phyloP scores from a whole-genome alignment of 2,113 vertebrate genomes.

The Toxostoma redivivum region DNA sequence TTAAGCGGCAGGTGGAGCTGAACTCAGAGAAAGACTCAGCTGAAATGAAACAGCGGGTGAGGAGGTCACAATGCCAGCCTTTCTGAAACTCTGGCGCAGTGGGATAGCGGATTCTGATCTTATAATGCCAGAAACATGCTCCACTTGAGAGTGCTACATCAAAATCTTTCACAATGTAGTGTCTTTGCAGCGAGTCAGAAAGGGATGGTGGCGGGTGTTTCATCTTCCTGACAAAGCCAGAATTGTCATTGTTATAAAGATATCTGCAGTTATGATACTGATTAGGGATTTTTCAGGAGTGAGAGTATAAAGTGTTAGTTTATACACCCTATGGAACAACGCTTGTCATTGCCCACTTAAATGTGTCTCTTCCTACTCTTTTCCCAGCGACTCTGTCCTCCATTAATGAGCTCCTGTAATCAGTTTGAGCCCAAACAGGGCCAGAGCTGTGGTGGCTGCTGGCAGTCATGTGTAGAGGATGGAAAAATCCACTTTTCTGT shows the following conservation, averaged over 20 bases:
- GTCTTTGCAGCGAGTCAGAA: slow-evolving; percentile 56
- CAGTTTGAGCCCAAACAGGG: slow-evolving; percentile 2
- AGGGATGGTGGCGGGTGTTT: slow-evolving; percentile 19
- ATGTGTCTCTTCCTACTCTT: slow-evolving; percentile 20
- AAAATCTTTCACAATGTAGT: slow-evolving; percentile 44
- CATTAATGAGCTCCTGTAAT: slow-evolving; percentile 29
- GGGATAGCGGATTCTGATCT: slow-evolving; percentile 62
- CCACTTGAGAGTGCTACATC: slow-evolving; percentile 55
- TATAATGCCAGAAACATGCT: slow-evolving; percentile 59
- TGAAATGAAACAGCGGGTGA: slow-evolving; percentile 94
- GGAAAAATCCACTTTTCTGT: neutral
- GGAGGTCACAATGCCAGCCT: slow-evolving; percentile 51
- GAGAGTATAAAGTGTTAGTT: slow-evolving; percentile 54
- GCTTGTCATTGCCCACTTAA: neutral
- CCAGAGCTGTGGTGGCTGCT: neutral
- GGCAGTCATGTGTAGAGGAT: neutral
- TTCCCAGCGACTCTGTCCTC: neutral
- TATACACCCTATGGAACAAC: neutral
- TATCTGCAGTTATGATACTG: neutral
- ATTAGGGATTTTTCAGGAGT: slow-evolving; percentile 45
- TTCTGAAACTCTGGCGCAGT: slow-evolving; percentile 59
- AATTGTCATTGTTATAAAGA: slow-evolving; percentile 30
- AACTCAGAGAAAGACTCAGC: slow-evolving; percentile 89
- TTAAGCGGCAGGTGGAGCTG: slow-evolving; percentile 92
- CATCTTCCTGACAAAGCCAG: slow-evolving; percentile 51